Evolutionary conservation across 2,888 invertebrate species (phyloP).

Genomic region (Pecten maximus): DNA sequence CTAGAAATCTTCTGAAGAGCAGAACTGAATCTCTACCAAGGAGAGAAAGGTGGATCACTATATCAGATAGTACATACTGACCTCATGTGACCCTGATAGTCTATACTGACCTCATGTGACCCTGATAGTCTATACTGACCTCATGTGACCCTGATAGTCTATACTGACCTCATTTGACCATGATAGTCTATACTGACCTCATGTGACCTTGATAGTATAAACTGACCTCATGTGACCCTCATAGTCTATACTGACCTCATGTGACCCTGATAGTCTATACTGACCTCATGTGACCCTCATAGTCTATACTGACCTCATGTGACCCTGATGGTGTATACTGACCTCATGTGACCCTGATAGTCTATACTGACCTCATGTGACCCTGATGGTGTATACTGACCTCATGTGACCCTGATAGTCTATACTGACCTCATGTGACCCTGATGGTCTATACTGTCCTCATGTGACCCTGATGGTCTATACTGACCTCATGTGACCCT

Average conservation of each 20-base stretch:
- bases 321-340: constrained; percentile 86
- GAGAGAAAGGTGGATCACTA: too few species aligned
- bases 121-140: too few species aligned
- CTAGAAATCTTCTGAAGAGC: too few species aligned
- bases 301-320: constrained; percentile 85
- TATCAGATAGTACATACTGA: too few species aligned
- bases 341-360: too few species aligned
- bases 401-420: not conserved
- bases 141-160: too few species aligned
- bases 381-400: not conserved
- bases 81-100: too few species aligned
- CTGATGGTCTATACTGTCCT: not conserved
- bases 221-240: not conserved
- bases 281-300: not conserved
- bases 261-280: not conserved
- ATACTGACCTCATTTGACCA: not conserved
- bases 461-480: not conserved
- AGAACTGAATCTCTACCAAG: too few species aligned
- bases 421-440: not conserved
- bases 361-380: too few species aligned
- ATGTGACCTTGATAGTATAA: too few species aligned
- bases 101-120: too few species aligned
- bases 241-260: not conserved
- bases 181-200: too few species aligned
- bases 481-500: not conserved